Conservation (phyloP, 2,797 vertebrate genomes). For the Sitta carolinensis region DNA sequence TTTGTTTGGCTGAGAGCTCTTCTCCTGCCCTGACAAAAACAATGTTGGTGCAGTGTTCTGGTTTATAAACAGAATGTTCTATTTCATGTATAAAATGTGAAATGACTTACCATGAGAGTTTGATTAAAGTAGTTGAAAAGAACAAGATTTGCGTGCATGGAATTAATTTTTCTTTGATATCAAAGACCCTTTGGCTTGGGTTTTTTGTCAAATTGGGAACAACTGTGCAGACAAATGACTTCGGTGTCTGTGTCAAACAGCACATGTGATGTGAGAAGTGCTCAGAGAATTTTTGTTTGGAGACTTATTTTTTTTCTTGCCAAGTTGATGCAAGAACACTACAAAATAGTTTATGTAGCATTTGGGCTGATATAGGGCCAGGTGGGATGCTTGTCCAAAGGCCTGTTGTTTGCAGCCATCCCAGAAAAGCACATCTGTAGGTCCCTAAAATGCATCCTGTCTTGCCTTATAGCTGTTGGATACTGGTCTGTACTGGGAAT, state of each 20-base stretch:
- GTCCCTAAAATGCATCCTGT: neutral
- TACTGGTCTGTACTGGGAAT: neutral
- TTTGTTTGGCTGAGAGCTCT: neutral
- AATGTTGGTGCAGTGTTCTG: neutral
- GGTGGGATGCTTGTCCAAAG: neutral
- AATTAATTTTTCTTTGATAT: slow-evolving; percentile 39
- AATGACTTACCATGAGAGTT: slow-evolving; percentile 15
- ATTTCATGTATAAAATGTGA: slow-evolving; percentile 8
- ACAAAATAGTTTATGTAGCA: neutral
- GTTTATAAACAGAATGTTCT: slow-evolving; percentile 41
- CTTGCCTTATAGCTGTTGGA: neutral
- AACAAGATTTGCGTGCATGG: neutral
- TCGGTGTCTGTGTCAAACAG: neutral
- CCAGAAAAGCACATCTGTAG: neutral
- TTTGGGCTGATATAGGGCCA: neutral
- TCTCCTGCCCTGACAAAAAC: neutral
- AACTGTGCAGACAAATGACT: slow-evolving; percentile 24
- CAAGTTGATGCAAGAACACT: neutral
- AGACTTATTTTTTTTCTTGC: neutral
- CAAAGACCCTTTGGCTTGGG: neutral
- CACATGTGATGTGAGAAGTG: neutral
- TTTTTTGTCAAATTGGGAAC: neutral
- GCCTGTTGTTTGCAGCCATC: neutral
- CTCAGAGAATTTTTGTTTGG: neutral
- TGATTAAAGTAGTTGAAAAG: slow-evolving; percentile 36